Percentiles rank a stretch among this genome's conserved stretches.
Conservation (phyloP, 64 coral and sea anemone genomes). For the Porites lutea region DNA sequence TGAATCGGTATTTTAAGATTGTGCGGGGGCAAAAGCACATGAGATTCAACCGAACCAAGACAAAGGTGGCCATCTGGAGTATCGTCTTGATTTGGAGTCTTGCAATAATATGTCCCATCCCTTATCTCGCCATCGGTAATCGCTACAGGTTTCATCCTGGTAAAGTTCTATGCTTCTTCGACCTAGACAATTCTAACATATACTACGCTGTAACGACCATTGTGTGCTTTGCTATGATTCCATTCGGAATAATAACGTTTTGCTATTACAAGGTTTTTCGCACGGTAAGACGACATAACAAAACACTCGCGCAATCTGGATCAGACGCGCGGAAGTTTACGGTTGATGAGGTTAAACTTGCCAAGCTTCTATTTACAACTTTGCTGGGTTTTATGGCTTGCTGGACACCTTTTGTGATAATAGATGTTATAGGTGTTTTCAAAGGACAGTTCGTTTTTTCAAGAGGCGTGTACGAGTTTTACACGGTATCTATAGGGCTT, state of each 20-base stretch:
- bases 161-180: slow-evolving; percentile 64
- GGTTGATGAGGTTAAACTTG: slow-evolving; percentile 50
- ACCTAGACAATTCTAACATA: slow-evolving; percentile 49
- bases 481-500: slow-evolving; percentile 30
- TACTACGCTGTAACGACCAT: slow-evolving; percentile 38
- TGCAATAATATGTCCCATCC: slow-evolving; percentile 46
- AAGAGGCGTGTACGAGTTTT: slow-evolving; percentile 30
- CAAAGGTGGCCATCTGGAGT: slow-evolving; percentile 10
- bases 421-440: slow-evolving; percentile 39
- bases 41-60: background rate
- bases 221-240: slow-evolving; percentile 18
- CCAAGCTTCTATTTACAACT: slow-evolving; percentile 57
- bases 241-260: slow-evolving; percentile 1
- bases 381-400: slow-evolving; percentile 47
- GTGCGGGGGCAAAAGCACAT: slow-evolving; percentile 27
- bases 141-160: slow-evolving; percentile 54
- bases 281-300: slow-evolving; percentile 35
- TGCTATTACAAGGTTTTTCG: slow-evolving; percentile 75
- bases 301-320: background rate
- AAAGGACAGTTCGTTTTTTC: slow-evolving; percentile 59
- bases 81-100: slow-evolving; percentile 40
- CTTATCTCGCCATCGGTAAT: slow-evolving; percentile 47
- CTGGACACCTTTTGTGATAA: slow-evolving; percentile 69
- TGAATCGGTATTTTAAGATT: slow-evolving; percentile 59
- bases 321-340: background rate